These are phyloP conservation scores for Drosophila kanekoi DNA, from an alignment of 2,888 invertebrate species.

Conservation along the genomic window DNA sequence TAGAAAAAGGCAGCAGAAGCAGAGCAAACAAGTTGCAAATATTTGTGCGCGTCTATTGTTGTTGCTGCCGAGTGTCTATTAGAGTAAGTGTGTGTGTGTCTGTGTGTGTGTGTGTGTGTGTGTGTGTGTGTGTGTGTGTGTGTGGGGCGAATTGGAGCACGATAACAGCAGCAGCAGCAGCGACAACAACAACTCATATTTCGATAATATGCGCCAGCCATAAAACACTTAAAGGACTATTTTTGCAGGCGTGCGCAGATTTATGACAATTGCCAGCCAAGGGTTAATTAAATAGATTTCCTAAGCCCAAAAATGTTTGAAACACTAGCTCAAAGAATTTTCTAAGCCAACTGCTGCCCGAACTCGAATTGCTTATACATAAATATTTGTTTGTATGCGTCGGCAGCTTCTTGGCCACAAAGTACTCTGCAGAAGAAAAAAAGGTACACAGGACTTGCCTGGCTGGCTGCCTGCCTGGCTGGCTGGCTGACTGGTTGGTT, in stretches of 20 bases:
- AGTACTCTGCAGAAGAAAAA: slow-evolving; percentile 23
- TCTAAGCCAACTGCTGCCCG: slow-evolving; percentile 43
- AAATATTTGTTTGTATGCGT: slow-evolving; percentile 43
- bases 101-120: slow-evolving; percentile 19
- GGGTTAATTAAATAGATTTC: slow-evolving; percentile 73
- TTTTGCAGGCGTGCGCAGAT: slow-evolving; percentile 56
- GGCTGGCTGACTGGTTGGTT: slow-evolving; percentile 35
- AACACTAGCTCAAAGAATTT: slow-evolving; percentile 33
- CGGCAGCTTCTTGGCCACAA: slow-evolving; percentile 35
- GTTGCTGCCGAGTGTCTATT: slow-evolving; percentile 14
- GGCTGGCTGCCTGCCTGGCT: slow-evolving; percentile 29
- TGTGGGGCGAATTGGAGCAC: slow-evolving; percentile 61
- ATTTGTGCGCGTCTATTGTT: slow-evolving; percentile 45
- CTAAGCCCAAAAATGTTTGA: slow-evolving; percentile 34
- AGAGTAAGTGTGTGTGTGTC: slow-evolving; percentile 15
- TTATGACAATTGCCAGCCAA: slow-evolving; percentile 51
- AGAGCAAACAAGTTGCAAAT: slow-evolving; percentile 71
- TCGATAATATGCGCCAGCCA: slow-evolving; percentile 63
- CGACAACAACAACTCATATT: slow-evolving; percentile 29
- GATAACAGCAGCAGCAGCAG: slow-evolving; percentile 33
- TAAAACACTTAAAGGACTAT: slow-evolving; percentile 78
- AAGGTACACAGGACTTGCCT: slow-evolving; percentile 49
- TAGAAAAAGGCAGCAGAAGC: slow-evolving; percentile 1
- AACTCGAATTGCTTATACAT: slow-evolving; percentile 62
- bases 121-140: slow-evolving; percentile 20